These are phyloP conservation scores for Hyles vespertilio DNA, from an alignment of 1,140 invertebrate genomes.

Conservation along the genomic window DNA sequence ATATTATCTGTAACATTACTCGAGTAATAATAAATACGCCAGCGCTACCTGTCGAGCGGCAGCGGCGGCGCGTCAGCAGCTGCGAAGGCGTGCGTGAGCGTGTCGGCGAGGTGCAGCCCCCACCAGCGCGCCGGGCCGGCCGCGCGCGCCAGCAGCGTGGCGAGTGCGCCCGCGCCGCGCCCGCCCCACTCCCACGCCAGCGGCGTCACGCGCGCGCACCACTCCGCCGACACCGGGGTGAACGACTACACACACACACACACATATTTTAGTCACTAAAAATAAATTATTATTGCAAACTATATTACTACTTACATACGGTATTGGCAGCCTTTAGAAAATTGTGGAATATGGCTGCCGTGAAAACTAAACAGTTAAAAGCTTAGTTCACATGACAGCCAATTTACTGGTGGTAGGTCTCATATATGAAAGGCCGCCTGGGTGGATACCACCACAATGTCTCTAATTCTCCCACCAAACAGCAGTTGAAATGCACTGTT, in stretches of 20 bases:
- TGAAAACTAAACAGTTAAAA: no score
- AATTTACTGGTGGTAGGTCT: no score
- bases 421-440: no score
- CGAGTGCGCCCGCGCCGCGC: constrained; percentile 73
- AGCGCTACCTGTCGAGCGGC: constrained; percentile 87
- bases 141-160: constrained; percentile 86
- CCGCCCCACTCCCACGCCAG: constrained; percentile 68
- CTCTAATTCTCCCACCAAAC: no score
- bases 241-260: constrained; percentile 30
- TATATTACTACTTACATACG: not conserved
- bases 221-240: constrained; percentile 33
- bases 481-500: no score
- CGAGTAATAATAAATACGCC: not conserved
- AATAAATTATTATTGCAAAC: not conserved
- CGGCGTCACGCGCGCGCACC: constrained; percentile 43
- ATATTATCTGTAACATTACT: no score
- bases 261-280: not conserved
- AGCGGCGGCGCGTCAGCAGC: constrained; percentile 86
- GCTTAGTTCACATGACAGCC: no score
- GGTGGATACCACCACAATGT: no score
- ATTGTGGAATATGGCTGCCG: no score
- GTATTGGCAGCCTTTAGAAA: no score
- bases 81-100: constrained; percentile 86
- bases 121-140: constrained; percentile 90
- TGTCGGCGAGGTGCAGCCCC: constrained; percentile 91